A percentile compares a stretch with the other conserved stretches of the same genome.
Evolutionary conservation across 2,113 vertebrate genomes (phyloP).

Genomic region (Aspiorhynchus laticeps): DNA sequence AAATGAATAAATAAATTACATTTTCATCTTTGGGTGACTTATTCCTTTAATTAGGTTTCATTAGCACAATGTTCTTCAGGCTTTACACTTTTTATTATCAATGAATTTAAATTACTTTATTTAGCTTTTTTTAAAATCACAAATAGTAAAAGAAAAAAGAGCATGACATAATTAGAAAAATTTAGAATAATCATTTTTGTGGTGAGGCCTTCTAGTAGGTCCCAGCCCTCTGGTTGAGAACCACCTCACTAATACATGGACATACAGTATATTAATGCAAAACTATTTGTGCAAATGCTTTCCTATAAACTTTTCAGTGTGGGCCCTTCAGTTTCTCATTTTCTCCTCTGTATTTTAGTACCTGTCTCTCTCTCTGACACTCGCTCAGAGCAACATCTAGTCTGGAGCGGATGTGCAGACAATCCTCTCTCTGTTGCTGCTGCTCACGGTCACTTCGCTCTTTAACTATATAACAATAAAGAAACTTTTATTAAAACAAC

Average conservation of each 20-base stretch:
- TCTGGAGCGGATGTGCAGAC: conserved; percentile 83
- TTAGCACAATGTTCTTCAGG: background rate
- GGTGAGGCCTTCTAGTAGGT: background rate
- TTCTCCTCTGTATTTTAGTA: conserved; percentile 60
- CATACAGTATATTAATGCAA: background rate
- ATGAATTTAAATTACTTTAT: background rate
- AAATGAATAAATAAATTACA: background rate
- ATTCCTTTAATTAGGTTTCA: background rate
- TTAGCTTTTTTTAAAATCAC: background rate
- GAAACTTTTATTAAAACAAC: background rate
- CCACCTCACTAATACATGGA: background rate
- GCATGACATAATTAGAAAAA: background rate
- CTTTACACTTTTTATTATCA: background rate
- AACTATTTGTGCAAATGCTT: background rate
- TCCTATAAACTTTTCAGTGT: background rate
- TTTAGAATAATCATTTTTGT: too few species aligned
- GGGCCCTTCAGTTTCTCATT: background rate
- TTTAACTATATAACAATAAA: conserved; percentile 70
- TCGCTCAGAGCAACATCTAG: conserved; percentile 81
- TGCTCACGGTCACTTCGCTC: conserved; percentile 79
- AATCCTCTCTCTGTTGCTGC: conserved; percentile 81
- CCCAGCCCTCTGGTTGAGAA: background rate
- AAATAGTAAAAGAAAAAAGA: background rate
- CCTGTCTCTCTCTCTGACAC: conserved; percentile 86
- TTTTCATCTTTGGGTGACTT: background rate